These are phyloP conservation scores for Heliconius erato DNA, from an alignment of 2,888 invertebrate genomes.

Conservation along the genomic window DNA sequence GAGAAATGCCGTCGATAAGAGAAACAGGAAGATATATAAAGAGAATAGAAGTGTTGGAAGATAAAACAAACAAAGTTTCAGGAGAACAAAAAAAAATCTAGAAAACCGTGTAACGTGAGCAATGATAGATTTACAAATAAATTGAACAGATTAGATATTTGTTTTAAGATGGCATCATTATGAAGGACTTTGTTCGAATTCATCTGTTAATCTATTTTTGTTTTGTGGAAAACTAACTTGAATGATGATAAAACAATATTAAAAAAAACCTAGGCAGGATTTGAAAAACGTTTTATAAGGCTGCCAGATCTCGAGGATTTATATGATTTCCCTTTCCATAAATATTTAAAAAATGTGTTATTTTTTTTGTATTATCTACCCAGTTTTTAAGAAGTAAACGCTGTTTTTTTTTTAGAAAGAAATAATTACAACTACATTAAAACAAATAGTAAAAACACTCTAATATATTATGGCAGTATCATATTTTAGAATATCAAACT, in stretches of 20 bases:
- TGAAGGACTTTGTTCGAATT: not conserved
- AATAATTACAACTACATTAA: not conserved
- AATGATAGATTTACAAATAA: slow-evolving; percentile 20
- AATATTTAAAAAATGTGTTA: not conserved
- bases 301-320: slow-evolving; percentile 25
- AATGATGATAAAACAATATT: not conserved
- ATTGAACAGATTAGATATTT: slow-evolving; percentile 5
- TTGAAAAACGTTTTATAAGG: slow-evolving; percentile 7
- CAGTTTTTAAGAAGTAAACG: not conserved
- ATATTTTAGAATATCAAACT: not conserved
- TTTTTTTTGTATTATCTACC: not conserved
- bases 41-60: slow-evolving; percentile 25
- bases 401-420: not conserved
- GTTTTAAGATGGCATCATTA: not conserved
- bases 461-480: slow-evolving; percentile 10
- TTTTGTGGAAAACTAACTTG: slow-evolving; percentile 25
- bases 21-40: slow-evolving; percentile 42
- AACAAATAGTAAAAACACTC: not conserved
- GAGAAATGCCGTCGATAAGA: slow-evolving; percentile 42
- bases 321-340: not conserved
- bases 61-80: not conserved
- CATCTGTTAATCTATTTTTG: slow-evolving; percentile 18
- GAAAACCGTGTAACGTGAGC: not conserved
- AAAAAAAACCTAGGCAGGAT: slow-evolving; percentile 11
- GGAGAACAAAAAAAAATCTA: slow-evolving; percentile 18